Percentiles rank a stretch among this genome's conserved stretches.
phyloP scores from a whole-genome alignment of 2,113 vertebrate species.

The Setophaga coronata region DNA sequence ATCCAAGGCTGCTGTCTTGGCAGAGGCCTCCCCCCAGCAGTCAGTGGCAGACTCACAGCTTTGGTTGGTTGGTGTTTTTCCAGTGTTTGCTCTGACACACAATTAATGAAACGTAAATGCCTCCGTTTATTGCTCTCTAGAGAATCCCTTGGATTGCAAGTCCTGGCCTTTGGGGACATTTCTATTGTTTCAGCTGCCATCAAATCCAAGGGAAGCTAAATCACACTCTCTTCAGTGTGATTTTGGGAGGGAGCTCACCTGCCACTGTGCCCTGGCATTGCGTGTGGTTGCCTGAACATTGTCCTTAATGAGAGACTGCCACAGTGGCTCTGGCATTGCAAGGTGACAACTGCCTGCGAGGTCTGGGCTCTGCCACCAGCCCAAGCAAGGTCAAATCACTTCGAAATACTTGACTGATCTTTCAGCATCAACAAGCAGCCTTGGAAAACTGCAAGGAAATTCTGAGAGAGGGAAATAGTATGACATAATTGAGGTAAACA shows the following conservation, averaged over 20 bases:
- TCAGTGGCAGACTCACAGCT: neutral
- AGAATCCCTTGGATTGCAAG: neutral
- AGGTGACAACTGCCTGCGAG: neutral
- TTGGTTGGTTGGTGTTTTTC: neutral
- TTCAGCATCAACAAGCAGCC: neutral
- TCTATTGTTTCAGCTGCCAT: conserved; percentile 36
- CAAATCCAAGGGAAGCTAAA: conserved; percentile 2
- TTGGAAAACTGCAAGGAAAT: neutral
- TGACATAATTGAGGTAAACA: conserved; percentile 7
- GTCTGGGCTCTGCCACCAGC: neutral
- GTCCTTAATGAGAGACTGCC: neutral
- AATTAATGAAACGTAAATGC: conserved; percentile 39
- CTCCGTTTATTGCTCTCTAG: conserved; percentile 7
- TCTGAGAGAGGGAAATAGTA: neutral
- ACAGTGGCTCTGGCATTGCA: neutral
- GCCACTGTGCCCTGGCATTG: neutral
- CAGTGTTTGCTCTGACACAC: conserved; percentile 32
- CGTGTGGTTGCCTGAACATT: neutral
- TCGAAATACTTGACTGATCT: neutral
- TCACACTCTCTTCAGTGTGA: rapidly evolving
- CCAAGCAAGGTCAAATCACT: neutral
- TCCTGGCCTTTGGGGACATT: neutral
- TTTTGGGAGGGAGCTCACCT: neutral
- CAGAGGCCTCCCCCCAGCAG: neutral
- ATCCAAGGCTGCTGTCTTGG: conserved; percentile 45